Evolutionary conservation across 2,113 vertebrate species (phyloP).

Genomic region (Lagopus muta): DNA sequence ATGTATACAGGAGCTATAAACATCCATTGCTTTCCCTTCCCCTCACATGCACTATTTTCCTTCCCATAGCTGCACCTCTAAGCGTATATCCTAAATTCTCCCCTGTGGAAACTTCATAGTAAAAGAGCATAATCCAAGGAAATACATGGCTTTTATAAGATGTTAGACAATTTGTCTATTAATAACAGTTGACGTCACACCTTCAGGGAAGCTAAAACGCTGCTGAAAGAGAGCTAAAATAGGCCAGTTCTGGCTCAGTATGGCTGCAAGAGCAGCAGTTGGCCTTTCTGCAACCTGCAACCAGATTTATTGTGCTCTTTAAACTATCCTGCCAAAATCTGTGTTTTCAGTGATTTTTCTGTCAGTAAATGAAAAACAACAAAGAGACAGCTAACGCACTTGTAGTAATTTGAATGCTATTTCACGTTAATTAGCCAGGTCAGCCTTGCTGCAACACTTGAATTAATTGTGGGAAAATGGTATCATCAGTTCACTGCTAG

Average conservation of each 20-base stretch:
- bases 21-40: neutral
- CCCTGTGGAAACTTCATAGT: neutral
- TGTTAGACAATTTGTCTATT: neutral
- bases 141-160: neutral
- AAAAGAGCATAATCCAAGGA: neutral
- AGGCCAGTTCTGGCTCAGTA: neutral
- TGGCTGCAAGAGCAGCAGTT: neutral
- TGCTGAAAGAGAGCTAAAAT: neutral
- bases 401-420: neutral
- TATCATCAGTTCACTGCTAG: constrained; percentile 12
- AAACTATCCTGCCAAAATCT: neutral
- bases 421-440: neutral
- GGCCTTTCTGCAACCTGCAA: neutral
- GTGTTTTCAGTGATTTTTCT: neutral
- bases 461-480: constrained; percentile 2
- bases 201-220: neutral
- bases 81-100: neutral
- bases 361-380: neutral
- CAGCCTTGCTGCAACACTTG: neutral
- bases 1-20: neutral
- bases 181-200: neutral
- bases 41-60: fast-evolving
- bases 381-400: neutral
- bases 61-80: fast-evolving
- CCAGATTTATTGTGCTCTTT: neutral